A percentile compares a stretch with the other conserved stretches of the same genome.
These are phyloP conservation scores for Pituophis catenifer DNA, from an alignment of 2,113 vertebrate genomes.

Conservation along the genomic window DNA sequence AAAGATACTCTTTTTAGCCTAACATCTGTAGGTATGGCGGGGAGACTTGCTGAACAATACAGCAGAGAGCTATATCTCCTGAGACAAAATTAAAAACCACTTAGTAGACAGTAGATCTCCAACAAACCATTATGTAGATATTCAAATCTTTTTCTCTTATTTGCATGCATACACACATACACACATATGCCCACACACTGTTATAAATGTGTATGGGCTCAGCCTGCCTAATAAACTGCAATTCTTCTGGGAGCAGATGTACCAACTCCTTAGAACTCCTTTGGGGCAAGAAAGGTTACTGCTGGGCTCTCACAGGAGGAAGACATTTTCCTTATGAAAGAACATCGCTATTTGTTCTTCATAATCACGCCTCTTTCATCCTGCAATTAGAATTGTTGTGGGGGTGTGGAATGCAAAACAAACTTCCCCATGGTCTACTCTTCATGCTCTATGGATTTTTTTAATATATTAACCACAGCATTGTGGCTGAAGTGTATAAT, in stretches of 20 bases:
- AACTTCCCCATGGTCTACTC: slow-evolving; percentile 21
- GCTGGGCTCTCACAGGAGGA: slow-evolving; percentile 42
- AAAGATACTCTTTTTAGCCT: slow-evolving; percentile 48
- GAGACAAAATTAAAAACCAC: slow-evolving; percentile 51
- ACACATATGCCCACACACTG: slow-evolving; percentile 45
- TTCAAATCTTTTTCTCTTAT: slow-evolving; percentile 36
- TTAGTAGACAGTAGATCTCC: slow-evolving; percentile 55
- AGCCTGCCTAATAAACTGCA: slow-evolving; percentile 49
- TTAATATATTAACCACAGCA: slow-evolving; percentile 34
- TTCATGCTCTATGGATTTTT: slow-evolving; percentile 13
- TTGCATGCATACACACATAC: not conserved
- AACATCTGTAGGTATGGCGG: slow-evolving; percentile 19
- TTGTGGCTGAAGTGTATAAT: slow-evolving; percentile 37
- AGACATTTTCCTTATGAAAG: slow-evolving; percentile 45
- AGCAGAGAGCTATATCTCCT: slow-evolving; percentile 53
- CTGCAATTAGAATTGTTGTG: slow-evolving; percentile 38
- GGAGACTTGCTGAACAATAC: slow-evolving; percentile 48
- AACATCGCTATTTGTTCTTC: slow-evolving; percentile 55
- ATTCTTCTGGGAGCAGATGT: slow-evolving; percentile 42
- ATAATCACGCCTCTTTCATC: slow-evolving; percentile 17
- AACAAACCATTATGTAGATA: slow-evolving; percentile 61
- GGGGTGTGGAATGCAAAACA: slow-evolving; percentile 1
- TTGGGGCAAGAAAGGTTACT: slow-evolving; percentile 27
- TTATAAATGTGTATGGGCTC: slow-evolving; percentile 53
- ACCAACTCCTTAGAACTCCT: slow-evolving; percentile 46